Base-by-base conservation (phyloP, 2,113 vertebrate genomes). In the Rattus rattus region DNA sequence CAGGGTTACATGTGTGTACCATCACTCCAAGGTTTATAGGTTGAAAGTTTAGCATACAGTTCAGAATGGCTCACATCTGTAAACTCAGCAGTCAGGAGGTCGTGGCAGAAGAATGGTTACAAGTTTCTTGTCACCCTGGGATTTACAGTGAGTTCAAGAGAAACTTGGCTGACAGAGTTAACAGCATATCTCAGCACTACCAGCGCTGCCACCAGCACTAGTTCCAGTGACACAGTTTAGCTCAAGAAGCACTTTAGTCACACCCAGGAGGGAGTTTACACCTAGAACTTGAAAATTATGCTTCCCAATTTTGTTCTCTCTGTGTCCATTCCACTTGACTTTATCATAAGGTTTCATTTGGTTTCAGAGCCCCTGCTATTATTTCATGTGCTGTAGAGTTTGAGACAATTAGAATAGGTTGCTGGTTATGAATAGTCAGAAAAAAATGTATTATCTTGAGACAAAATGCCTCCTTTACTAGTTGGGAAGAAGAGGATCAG, bases 341-440 rank as follows among this genome's bases (percentile, higher is more conserved):
- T n/a, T 93, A 65, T 88, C 72, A 24, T 56, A 88, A 91, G 77
- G 22, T 73, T 33, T 49, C 43, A 77, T 90, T 77, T 73, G 90
- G 47, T 65, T 96, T 7, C 7, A 36, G 65, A 56, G 70, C n/a
- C 80, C 7, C 7, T n/a, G n/a, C 70, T 92, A 7, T 59, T 19
- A 92, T 96, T 92, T 80, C 88, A 96, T 54, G n/a, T 49, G 59
- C 19, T 94, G 65, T 81, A 91, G 92, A 83, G 73, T 95, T 77
- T 73, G 85, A 73, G 70, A 90, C 47, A 89, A 5, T 88, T 93
- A 22, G 9, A 39, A 52, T 88, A 24, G 52, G 39, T 92, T 63
- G 67, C 39, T 95, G 89, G 59, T 94, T 97, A 26, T 63, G 59
- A 75, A 94, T 36, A 87, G 73, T 90, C 76, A 65, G 49, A 28